Base-by-base conservation (phyloP, 2,888 invertebrate genomes). In the Agrochola lota region DNA sequence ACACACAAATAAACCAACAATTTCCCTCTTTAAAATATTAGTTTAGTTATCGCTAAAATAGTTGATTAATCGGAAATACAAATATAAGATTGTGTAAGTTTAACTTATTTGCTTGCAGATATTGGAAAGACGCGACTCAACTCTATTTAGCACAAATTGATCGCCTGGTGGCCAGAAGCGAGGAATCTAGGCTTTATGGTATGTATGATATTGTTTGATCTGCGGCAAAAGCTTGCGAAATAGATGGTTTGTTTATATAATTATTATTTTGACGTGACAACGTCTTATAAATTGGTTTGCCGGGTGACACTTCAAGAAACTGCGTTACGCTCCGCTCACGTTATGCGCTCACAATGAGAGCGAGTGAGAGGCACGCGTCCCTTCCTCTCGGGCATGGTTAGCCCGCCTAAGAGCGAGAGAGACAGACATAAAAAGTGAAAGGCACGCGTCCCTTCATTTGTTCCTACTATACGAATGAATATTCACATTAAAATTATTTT, bases 91-190 rank as follows among this genome's bases (percentile, higher is more conserved):
- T 57, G 57, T 57, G 57, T n/a, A 52, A 2, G 15, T 68, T 52
- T 52, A 17, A n/a, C n/a, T 30, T 15, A 15, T 70, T 66, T 70
- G 0, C 1, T 92, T 94, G 1, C 88, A 97, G 97, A 78, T 96
- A 97, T 87, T 97, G 97, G 97, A 96, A 97, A 87, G 97, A 97
- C 71, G 96, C 96, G 15, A 97, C 97, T 78, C 95, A 96, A 75
- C 91, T 97, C 62, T 98, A 97, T 90, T 93, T 97, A 40, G 93
- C 95, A 0, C 98, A 98, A 92, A 93, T 97, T 72, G 95, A 96
- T 73, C 94, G 97, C 55, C 66, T 93, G 2, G 85, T 92, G 0
- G 95, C 94, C 2, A 94, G 90, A 78, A 96, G 97, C 6, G 94
- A 97, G 30, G 95, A 95, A 69, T 91, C 95, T 11, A 97, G 96